Conservation (phyloP, 2,797 vertebrate genomes). For the Falco peregrinus region DNA sequence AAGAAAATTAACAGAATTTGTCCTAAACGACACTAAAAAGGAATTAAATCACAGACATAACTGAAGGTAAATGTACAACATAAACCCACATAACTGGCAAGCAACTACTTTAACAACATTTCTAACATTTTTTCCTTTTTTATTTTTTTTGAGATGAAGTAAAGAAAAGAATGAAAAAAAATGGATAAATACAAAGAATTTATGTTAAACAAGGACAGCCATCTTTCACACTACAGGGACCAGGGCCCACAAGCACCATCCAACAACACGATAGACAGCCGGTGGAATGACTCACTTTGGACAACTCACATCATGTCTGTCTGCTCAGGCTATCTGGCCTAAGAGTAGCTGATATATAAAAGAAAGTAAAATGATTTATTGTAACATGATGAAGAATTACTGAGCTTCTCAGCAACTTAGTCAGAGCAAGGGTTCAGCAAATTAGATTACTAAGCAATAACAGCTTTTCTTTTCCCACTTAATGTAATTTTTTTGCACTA, state of each 20-base stretch:
- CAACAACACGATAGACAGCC: slow-evolving; percentile 97
- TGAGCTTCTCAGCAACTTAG: slow-evolving; percentile 93
- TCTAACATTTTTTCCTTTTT: slow-evolving; percentile 83
- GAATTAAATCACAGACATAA: slow-evolving; percentile 83
- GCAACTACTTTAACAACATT: slow-evolving; percentile 86
- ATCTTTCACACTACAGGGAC: slow-evolving; percentile 91
- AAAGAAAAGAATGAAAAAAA: slow-evolving; percentile 85
- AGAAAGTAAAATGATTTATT: slow-evolving; percentile 99
- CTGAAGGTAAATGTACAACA: slow-evolving; percentile 88
- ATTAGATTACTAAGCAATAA: slow-evolving; percentile 89
- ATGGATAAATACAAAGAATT: slow-evolving; percentile 87
- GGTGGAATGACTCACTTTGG: slow-evolving; percentile 99
- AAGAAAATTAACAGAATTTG: slow-evolving; percentile 86
- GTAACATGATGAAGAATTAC: slow-evolving; percentile 97
- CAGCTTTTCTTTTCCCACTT: slow-evolving; percentile 81
- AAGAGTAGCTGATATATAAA: slow-evolving; percentile 99
- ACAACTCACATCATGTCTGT: slow-evolving; percentile 99
- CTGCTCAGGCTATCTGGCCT: slow-evolving; percentile 99
- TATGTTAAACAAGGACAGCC: slow-evolving; percentile 91
- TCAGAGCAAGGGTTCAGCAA: slow-evolving; percentile 99
- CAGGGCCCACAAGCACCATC: slow-evolving; percentile 95
- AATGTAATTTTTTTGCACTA: slow-evolving; percentile 67
- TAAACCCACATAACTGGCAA: slow-evolving; percentile 91
- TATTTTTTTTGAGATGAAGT: slow-evolving; percentile 82
- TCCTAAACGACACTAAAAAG: slow-evolving; percentile 98